These are phyloP conservation scores for Tamias sibiricus DNA, from an alignment of 2,113 vertebrate genomes.

Conservation along the genomic window DNA sequence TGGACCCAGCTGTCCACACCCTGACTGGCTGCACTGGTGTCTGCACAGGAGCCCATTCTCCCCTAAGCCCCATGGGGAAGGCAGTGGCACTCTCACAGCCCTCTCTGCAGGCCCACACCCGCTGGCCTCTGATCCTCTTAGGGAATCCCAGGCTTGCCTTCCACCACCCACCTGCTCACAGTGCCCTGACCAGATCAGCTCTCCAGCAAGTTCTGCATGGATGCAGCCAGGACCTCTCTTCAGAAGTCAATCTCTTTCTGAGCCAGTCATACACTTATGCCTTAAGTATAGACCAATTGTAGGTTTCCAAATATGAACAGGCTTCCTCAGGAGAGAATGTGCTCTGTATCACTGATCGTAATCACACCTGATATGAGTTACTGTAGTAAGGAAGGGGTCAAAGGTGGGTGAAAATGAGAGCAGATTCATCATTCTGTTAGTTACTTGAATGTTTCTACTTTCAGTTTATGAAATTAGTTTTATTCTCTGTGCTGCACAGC, in stretches of 20 bases:
- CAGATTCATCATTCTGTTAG: not conserved
- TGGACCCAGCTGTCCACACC: not conserved
- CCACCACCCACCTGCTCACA: not conserved
- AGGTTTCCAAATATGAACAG: not conserved
- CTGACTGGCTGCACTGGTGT: not conserved
- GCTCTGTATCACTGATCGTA: not conserved
- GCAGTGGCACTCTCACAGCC: too few species aligned
- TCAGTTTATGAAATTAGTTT: not conserved
- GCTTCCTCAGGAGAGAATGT: not conserved
- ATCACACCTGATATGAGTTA: not conserved
- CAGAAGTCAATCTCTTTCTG: not conserved
- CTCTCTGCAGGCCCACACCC: not conserved
- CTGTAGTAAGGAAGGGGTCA: not conserved
- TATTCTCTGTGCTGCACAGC: too few species aligned
- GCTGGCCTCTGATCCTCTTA: not conserved
- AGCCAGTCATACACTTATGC: too few species aligned
- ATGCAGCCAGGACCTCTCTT: not conserved
- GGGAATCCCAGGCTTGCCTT: not conserved
- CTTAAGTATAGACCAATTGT: rapidly evolving
- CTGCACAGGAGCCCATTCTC: not conserved
- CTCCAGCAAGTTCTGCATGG: not conserved
- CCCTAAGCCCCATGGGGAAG: not conserved
- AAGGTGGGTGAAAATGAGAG: not conserved
- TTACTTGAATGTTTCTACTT: not conserved
- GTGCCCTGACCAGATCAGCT: not conserved